Base-by-base conservation (phyloP, 2,113 vertebrate genomes). In the Antechinus flavipes region DNA sequence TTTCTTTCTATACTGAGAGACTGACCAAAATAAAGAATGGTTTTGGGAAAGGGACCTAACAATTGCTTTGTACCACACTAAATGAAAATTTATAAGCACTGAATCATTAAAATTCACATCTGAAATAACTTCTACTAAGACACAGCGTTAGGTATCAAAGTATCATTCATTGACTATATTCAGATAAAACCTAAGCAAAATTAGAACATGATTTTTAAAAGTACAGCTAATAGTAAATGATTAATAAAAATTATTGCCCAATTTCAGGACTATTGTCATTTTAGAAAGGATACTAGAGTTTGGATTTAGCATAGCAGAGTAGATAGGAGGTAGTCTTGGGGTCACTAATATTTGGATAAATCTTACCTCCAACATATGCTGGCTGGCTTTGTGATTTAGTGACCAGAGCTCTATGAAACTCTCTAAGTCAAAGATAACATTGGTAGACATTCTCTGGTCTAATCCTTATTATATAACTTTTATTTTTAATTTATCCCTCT, bases 81-180 rank as follows among this genome's bases (percentile, higher is more conserved):
- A 91, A 24, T 47, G 35, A 19, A 91, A 55, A 94, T 91, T 47
- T 26, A 96, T 54, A 90, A 95, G n/a, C n/a, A 84, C 19, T 23
- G n/a, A 84, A 23, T 84, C 68, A 84, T 84, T 84, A 84, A 84
- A 84, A 84, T 84, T 84, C n/a, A 56, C 50, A 93, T 56, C 76
- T 2, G n/a, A 54, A 95, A 55, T 52, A 90, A n/a, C 11, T 49
- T 25, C 11, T 24, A 84, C 23, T 84, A 42, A 42, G 19, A 84
- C 42, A 12, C 19, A 47, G 91, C 46, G 26, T 46, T 49, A 26
- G 76, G 46, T 50, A 47, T 6, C 35, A 61, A 89, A 92, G 91
- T 23, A 53, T 54, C 49, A 0, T 61, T 50, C 22, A 68, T 27
- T 89, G 16, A 89, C 93, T 53, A 61, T 26, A 94, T 1, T 30